A percentile compares a stretch with the other conserved stretches of the same genome.
Evolutionary conservation across 2,113 vertebrate species (phyloP).

Genomic region (Myanophis thanlyinensis): DNA sequence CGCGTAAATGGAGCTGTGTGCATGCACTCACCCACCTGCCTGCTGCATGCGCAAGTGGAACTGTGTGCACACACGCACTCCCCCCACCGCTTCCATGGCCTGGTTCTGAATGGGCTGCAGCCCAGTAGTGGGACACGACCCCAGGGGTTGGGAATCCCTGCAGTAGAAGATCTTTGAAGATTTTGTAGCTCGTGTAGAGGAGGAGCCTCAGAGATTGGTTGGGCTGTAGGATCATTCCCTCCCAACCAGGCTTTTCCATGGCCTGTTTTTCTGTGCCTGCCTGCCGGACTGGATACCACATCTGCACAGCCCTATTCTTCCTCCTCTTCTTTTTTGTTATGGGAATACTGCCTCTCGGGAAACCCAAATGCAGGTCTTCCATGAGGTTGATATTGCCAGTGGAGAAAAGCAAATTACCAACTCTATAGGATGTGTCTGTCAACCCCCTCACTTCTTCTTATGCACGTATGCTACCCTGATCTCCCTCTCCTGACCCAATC

Average conservation of each 20-base stretch:
- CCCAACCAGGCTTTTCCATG: background rate
- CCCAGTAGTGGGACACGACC: no score
- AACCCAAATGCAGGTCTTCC: background rate
- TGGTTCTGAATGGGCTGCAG: background rate
- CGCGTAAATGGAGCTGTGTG: background rate
- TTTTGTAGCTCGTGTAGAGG: background rate
- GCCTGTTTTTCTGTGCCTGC: background rate
- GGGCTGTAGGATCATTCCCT: background rate
- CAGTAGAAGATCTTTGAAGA: background rate
- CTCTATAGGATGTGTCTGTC: background rate
- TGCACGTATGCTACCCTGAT: background rate
- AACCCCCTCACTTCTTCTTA: background rate
- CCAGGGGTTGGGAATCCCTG: background rate
- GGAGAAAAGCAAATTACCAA: background rate
- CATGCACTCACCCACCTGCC: background rate
- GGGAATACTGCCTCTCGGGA: background rate
- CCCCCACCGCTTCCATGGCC: background rate
- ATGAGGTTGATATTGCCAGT: background rate
- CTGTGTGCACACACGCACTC: no score
- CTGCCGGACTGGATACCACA: background rate
- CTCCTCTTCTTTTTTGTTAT: background rate
- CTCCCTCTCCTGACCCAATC: background rate
- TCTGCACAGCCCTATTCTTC: background rate
- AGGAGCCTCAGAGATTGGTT: background rate
- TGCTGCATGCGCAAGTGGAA: background rate